Evolutionary conservation across 1,140 invertebrate species (phyloP).

Genomic region (Caenorhabditis briggsae): DNA sequence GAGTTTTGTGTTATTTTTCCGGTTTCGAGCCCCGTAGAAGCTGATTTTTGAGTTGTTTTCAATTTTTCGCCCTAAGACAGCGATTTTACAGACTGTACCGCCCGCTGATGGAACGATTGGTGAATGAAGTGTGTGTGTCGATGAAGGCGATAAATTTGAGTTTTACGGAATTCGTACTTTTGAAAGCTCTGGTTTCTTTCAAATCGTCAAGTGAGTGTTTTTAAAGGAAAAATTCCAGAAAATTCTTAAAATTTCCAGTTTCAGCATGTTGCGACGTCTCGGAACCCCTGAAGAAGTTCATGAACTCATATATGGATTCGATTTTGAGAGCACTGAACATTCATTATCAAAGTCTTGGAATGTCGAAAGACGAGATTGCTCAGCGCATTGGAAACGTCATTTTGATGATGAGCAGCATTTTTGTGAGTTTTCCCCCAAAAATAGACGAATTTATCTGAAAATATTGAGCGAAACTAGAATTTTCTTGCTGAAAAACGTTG

Average conservation of each 20-base stretch:
- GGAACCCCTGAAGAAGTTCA: constrained; percentile 22
- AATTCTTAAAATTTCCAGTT: constrained; percentile 24
- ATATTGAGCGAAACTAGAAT: no score
- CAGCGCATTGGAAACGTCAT: constrained; percentile 67
- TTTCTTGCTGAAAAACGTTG: no score
- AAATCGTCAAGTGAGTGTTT: constrained; percentile 61
- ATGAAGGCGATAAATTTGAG: constrained; percentile 63
- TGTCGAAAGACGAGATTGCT: constrained; percentile 54
- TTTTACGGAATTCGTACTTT: constrained; percentile 59
- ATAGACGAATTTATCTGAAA: no score
- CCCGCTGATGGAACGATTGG: constrained; percentile 63
- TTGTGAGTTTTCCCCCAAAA: constrained; percentile 57
- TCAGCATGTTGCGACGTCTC: constrained; percentile 55
- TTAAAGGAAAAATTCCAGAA: not conserved
- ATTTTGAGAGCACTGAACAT: constrained; percentile 53
- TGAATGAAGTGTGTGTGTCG: constrained; percentile 66
- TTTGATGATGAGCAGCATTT: constrained; percentile 64
- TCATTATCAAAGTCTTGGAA: constrained; percentile 57
- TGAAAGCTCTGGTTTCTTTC: constrained; percentile 67
- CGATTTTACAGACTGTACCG: constrained; percentile 63
- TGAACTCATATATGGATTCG: constrained; percentile 58
- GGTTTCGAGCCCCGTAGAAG: no score
- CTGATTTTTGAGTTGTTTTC: not conserved
- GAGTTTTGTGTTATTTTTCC: no score
- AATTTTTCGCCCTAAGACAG: no score